Evolutionary conservation across 37 sponge, comb jelly and placozoan genomes (phyloP).

Genomic region (Halichondria panicea): DNA sequence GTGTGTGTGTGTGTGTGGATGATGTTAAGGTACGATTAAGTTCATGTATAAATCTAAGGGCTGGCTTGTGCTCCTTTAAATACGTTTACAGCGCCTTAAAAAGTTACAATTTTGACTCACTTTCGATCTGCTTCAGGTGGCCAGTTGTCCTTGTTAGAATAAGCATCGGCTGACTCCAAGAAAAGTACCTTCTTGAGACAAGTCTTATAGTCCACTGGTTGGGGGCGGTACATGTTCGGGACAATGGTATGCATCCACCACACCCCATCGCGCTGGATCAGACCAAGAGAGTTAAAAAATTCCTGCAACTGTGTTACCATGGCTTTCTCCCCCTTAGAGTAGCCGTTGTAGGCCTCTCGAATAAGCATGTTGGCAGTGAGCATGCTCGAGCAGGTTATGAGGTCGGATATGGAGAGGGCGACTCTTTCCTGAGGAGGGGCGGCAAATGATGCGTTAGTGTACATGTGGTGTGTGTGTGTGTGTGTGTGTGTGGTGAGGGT

Average conservation of each 20-base stretch:
- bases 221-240: slow-evolving; percentile 52
- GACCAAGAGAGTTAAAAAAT: slow-evolving; percentile 69
- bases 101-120: slow-evolving; percentile 22
- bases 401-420: slow-evolving; percentile 64
- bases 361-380: slow-evolving; percentile 69
- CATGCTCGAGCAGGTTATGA: slow-evolving; percentile 59
- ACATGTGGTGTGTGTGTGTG: too few relatives aligned
- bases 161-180: slow-evolving; percentile 75
- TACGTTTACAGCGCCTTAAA: too few relatives aligned
- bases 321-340: slow-evolving; percentile 76
- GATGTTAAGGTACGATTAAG: neutral
- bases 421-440: slow-evolving; percentile 69
- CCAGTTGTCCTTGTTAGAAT: slow-evolving; percentile 87
- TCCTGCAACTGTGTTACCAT: slow-evolving; percentile 55
- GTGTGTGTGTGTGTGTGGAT: neutral
- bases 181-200: slow-evolving; percentile 84
- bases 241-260: slow-evolving; percentile 81
- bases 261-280: slow-evolving; percentile 79
- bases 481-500: too few relatives aligned
- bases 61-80: too few relatives aligned
- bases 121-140: slow-evolving; percentile 82
- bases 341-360: slow-evolving; percentile 68
- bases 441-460: too few relatives aligned
- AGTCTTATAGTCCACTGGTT: slow-evolving; percentile 64
- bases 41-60: too few relatives aligned